Conservation (phyloP, 2,113 vertebrate species). For the Scomber scombrus region DNA sequence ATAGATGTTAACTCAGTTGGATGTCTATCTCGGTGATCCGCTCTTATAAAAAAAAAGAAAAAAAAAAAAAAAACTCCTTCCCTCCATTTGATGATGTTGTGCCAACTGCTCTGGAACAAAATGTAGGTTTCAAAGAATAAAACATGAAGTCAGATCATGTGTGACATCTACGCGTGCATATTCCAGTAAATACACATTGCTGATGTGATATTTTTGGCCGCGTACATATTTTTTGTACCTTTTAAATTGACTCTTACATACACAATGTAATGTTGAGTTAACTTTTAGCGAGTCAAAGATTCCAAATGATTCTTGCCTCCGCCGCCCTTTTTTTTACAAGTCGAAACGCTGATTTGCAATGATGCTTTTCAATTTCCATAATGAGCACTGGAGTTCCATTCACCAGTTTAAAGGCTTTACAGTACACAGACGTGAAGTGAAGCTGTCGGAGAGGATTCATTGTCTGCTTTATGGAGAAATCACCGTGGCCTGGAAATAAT, state of each 20-base stretch:
- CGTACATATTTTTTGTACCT: conserved; percentile 1
- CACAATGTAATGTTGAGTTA: conserved; percentile 20
- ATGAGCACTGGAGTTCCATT: conserved; percentile 41
- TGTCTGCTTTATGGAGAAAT: conserved; percentile 65
- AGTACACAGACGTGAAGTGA: conserved; percentile 48
- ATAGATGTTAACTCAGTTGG: conserved; percentile 26
- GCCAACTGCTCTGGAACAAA: conserved; percentile 46
- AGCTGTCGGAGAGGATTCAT: conserved; percentile 68
- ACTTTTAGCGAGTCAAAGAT: conserved; percentile 37
- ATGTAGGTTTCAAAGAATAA: conserved; percentile 28
- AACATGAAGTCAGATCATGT: conserved; percentile 33
- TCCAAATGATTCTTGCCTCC: conserved; percentile 37
- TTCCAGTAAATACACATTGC: conserved; percentile 17
- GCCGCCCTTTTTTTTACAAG: conserved; percentile 1
- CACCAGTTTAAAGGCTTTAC: conserved; percentile 17
- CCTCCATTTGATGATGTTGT: conserved; percentile 22
- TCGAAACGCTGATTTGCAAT: conserved; percentile 38
- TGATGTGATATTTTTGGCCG: conserved; percentile 12
- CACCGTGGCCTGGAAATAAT: conserved; percentile 72
- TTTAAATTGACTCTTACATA: conserved; percentile 1
- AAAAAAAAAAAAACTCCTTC: background rate
- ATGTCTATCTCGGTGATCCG: conserved; percentile 12
- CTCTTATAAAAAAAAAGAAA: background rate
- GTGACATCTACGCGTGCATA: conserved; percentile 22
- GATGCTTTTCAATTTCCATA: conserved; percentile 51